phyloP scores from a whole-genome alignment of 2,888 invertebrate genomes.

The Congeria kusceri region DNA sequence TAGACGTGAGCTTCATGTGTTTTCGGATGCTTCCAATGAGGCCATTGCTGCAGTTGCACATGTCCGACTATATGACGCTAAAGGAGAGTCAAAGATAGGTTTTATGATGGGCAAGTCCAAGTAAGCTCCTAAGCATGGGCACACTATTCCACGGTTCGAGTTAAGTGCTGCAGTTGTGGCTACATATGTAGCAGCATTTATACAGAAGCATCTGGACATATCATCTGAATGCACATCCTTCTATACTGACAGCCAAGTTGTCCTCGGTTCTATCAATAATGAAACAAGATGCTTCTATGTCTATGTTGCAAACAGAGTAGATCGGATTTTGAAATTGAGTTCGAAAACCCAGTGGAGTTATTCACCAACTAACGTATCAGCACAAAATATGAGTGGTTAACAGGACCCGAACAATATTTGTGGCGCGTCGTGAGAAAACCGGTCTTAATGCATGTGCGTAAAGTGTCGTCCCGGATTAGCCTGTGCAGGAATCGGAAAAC shows the following conservation, averaged over 20 bases:
- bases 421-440: no score
- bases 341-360: conserved; percentile 57
- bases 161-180: conserved; percentile 63
- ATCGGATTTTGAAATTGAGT: conserved; percentile 34
- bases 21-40: background rate
- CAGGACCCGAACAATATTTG: conserved; percentile 41
- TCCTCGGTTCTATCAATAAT: conserved; percentile 62
- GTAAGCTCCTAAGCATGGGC: conserved; percentile 52
- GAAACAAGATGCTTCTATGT: conserved; percentile 54
- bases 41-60: conserved; percentile 29
- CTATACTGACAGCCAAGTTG: conserved; percentile 30
- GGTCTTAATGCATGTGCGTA: no score
- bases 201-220: background rate
- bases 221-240: conserved; percentile 1
- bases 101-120: conserved; percentile 65
- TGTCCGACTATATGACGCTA: background rate
- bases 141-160: conserved; percentile 66
- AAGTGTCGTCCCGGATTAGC: no score
- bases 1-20: background rate
- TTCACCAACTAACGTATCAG: conserved; percentile 49
- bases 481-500: background rate
- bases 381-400: conserved; percentile 43
- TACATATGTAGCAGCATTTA: conserved; percentile 25
- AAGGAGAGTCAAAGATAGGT: conserved; percentile 9
- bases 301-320: conserved; percentile 63